A percentile compares a stretch with the other conserved stretches of the same genome.
phyloP scores from a whole-genome alignment of 2,113 vertebrate species.

The Phyllopteryx taeniolatus region DNA sequence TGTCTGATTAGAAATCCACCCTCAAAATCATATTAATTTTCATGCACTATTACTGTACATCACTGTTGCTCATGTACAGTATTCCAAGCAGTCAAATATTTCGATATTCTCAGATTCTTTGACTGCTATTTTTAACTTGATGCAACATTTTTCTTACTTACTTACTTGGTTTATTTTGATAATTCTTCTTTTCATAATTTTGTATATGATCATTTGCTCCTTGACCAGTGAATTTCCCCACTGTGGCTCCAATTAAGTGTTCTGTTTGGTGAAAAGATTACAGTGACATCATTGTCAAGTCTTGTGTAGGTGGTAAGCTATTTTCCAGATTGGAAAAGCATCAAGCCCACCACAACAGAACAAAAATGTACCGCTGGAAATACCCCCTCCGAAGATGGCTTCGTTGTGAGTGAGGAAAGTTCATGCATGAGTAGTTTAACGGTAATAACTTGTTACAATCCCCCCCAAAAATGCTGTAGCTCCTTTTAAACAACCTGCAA shows the following conservation, averaged over 20 bases:
- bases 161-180: no score
- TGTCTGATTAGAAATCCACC: no score
- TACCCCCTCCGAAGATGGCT: background rate
- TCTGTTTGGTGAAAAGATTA: background rate
- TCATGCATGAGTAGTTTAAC: background rate
- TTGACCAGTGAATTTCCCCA: background rate
- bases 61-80: background rate
- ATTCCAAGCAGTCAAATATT: background rate
- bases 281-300: background rate
- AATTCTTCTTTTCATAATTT: background rate
- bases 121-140: no score
- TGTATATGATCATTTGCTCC: background rate
- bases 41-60: background rate
- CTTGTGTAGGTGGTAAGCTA: conserved; percentile 1
- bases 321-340: background rate
- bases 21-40: no score
- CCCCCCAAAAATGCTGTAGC: background rate
- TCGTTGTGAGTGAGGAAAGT: background rate
- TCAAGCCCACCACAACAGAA: background rate
- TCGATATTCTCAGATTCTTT: no score
- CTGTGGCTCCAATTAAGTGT: background rate
- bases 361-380: background rate
- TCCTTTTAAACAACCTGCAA: background rate
- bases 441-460: background rate
- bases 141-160: no score